Conservation (phyloP, 2,797 vertebrate genomes). For the Semotilus atromaculatus region DNA sequence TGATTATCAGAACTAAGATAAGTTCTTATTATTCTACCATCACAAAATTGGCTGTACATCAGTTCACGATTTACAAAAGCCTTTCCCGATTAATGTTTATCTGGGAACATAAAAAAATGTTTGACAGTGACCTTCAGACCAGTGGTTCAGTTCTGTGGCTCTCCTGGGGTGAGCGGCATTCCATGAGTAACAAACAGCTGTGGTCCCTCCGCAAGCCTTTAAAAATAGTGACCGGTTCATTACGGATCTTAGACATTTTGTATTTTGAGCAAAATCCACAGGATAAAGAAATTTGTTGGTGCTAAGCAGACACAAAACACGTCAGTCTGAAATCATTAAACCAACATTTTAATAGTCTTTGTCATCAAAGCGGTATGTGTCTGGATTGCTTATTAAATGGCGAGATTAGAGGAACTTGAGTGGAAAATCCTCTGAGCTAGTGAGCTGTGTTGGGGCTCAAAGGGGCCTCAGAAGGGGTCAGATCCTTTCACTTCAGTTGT, state of each 20-base stretch:
- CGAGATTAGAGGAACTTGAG: constrained; percentile 8
- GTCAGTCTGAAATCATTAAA: constrained; percentile 22
- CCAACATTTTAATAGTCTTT: constrained; percentile 31
- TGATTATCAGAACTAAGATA: neutral
- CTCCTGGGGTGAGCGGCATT: constrained; percentile 28
- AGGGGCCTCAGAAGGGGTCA: neutral
- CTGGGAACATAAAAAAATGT: constrained; percentile 51
- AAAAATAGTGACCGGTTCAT: neutral
- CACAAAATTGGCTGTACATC: neutral
- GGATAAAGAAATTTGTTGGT: neutral
- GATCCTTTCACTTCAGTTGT: neutral
- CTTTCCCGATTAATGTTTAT: neutral
- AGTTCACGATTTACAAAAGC: neutral
- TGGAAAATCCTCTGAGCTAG: constrained; percentile 31
- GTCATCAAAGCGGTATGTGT: constrained; percentile 25
- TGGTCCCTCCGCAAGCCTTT: neutral
- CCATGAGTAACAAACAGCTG: constrained; percentile 40
- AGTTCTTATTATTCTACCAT: neutral
- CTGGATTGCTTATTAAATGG: constrained; percentile 22
- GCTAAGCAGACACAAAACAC: constrained; percentile 2
- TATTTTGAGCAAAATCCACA: neutral
- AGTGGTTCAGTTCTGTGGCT: constrained; percentile 14
- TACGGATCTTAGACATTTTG: neutral
- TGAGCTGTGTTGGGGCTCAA: constrained; percentile 19
- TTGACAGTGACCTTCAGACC: constrained; percentile 22